phyloP scores from a whole-genome alignment of 2,888 invertebrate genomes.

The Tineola bisselliella region DNA sequence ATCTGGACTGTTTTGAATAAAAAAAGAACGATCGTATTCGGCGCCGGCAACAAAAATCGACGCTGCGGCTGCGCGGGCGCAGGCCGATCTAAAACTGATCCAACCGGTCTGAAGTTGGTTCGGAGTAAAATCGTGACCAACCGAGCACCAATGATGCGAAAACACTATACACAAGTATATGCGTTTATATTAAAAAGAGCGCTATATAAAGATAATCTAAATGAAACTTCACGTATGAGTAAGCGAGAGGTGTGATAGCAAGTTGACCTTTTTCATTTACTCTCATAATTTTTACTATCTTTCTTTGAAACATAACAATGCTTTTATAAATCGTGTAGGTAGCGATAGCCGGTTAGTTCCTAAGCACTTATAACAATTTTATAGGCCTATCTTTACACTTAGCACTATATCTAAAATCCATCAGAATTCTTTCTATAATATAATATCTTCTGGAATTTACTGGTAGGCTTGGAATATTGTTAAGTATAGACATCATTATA shows the following conservation, averaged over 20 bases:
- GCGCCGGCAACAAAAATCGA: constrained; percentile 22
- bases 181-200: constrained; percentile 5
- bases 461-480: not conserved
- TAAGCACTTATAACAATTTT: not conserved
- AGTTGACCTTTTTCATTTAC: not conserved
- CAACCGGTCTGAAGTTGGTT: constrained; percentile 52
- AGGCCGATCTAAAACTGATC: constrained; percentile 55
- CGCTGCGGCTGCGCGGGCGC: constrained; percentile 43
- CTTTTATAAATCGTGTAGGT: constrained; percentile 10
- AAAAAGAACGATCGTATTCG: constrained; percentile 23
- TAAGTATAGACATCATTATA: not conserved
- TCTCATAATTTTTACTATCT: not conserved
- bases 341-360: not conserved
- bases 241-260: not conserved
- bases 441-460: too few relatives aligned
- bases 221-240: not conserved
- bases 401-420: too few relatives aligned
- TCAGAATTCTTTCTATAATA: too few relatives aligned
- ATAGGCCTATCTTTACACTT: not conserved
- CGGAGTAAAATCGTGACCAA: constrained; percentile 33
- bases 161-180: not conserved
- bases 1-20: constrained; percentile 16
- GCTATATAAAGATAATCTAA: not conserved
- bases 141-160: constrained; percentile 22
- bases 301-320: constrained; percentile 6